Conservation (phyloP, 1,140 invertebrate genomes). For the Drosophila kurseongensis region DNA sequence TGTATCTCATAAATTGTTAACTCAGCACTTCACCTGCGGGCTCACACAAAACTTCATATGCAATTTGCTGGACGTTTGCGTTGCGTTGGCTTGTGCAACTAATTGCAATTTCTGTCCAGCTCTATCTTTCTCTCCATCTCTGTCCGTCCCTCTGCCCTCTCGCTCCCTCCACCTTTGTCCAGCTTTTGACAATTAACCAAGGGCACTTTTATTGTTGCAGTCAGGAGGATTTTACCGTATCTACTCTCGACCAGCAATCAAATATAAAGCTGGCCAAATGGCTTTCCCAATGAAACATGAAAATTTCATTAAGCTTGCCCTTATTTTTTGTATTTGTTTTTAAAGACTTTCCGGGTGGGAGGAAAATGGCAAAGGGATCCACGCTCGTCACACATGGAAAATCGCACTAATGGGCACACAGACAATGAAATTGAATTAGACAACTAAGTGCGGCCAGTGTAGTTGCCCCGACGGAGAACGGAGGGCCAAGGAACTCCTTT, state of each 20-base stretch:
- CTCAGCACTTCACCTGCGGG: slow-evolving; percentile 61
- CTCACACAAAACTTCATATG: slow-evolving; percentile 35
- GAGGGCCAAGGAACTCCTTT: slow-evolving; percentile 7
- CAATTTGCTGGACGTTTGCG: slow-evolving; percentile 36
- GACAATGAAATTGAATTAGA: slow-evolving; percentile 80
- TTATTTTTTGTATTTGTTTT: neutral
- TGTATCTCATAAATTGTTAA: slow-evolving; percentile 60
- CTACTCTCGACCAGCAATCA: slow-evolving; percentile 24
- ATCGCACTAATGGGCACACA: slow-evolving; percentile 58
- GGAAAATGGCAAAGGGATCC: slow-evolving; percentile 4
- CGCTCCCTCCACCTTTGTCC: slow-evolving; percentile 1
- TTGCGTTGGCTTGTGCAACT: slow-evolving; percentile 52
- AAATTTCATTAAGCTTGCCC: slow-evolving; percentile 70
- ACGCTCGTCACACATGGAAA: slow-evolving; percentile 57
- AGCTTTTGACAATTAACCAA: slow-evolving; percentile 61
- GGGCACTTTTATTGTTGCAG: slow-evolving; percentile 43
- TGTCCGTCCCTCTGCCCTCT: neutral
- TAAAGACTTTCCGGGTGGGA: slow-evolving; percentile 19
- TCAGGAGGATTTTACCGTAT: slow-evolving; percentile 7
- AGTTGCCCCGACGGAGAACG: neutral
- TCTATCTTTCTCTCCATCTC: slow-evolving; percentile 6
- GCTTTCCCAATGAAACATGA: slow-evolving; percentile 69
- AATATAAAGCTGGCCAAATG: slow-evolving; percentile 58
- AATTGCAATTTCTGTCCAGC: slow-evolving; percentile 63
- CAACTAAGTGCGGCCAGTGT: slow-evolving; percentile 47